phyloP scores from a whole-genome alignment of 2,888 invertebrate genomes.

The Netelia inedita region DNA sequence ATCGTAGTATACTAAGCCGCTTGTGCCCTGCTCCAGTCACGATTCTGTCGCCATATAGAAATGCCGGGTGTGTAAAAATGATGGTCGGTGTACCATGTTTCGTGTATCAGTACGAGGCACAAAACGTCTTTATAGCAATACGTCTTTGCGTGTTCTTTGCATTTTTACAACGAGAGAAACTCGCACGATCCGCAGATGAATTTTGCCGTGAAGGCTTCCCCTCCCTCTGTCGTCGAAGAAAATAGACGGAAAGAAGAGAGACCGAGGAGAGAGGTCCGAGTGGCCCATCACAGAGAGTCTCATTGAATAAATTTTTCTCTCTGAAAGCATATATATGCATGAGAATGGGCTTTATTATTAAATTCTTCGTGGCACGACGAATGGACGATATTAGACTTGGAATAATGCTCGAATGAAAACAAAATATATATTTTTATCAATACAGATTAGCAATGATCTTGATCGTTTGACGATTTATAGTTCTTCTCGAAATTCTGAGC shows the following conservation, averaged over 20 bases:
- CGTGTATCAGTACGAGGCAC: neutral
- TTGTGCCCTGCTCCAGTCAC: conserved; percentile 11
- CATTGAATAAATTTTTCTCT: conserved; percentile 61
- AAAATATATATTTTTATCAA: too few relatives aligned
- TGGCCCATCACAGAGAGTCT: conserved; percentile 66
- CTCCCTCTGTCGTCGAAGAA: neutral
- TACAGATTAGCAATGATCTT: too few relatives aligned
- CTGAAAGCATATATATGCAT: neutral
- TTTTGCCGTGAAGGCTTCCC: neutral
- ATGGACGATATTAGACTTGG: too few relatives aligned
- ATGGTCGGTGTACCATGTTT: neutral
- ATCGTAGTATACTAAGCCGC: conserved; percentile 10
- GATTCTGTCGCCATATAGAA: neutral
- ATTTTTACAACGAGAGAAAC: neutral
- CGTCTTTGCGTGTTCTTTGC: neutral
- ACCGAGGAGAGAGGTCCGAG: conserved; percentile 17
- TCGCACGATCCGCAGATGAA: neutral
- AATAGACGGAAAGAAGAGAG: conserved; percentile 46
- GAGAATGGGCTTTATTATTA: neutral
- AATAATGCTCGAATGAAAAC: too few relatives aligned
- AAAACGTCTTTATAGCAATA: neutral
- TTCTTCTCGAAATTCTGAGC: too few relatives aligned
- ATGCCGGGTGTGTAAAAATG: neutral
- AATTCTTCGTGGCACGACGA: neutral
- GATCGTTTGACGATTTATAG: too few relatives aligned